These are phyloP conservation scores for Oscheius sp. DNA, from an alignment of 1,140 invertebrate species.

Conservation along the genomic window DNA sequence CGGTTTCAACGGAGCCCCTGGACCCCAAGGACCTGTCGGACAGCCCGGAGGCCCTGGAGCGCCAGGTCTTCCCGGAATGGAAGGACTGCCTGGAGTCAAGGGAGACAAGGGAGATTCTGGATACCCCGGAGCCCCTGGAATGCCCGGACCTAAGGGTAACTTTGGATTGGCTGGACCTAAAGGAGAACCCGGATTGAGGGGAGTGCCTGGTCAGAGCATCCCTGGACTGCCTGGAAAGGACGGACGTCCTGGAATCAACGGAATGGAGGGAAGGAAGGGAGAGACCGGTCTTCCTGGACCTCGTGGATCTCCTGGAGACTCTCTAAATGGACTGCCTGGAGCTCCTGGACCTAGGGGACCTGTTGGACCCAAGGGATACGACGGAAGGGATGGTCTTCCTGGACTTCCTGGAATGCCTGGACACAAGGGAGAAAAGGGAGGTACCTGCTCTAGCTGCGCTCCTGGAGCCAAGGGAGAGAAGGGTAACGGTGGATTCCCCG, in stretches of 20 bases:
- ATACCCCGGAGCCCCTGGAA: constrained; percentile 45
- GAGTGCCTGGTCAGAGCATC: constrained; percentile 57
- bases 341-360: constrained; percentile 50
- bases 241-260: constrained; percentile 58
- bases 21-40: constrained; percentile 55
- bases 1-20: constrained; percentile 50
- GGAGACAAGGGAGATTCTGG: constrained; percentile 48
- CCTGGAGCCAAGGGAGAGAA: constrained; percentile 61
- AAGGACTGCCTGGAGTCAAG: constrained; percentile 49
- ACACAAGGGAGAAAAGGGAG: constrained; percentile 59
- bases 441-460: constrained; percentile 57
- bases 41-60: constrained; percentile 44
- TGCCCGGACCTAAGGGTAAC: constrained; percentile 46
- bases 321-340: constrained; percentile 59
- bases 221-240: constrained; percentile 60
- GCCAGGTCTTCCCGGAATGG: constrained; percentile 52
- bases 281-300: constrained; percentile 54
- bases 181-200: constrained; percentile 54
- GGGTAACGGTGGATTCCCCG: constrained; percentile 55
- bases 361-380: constrained; percentile 58
- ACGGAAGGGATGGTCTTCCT: constrained; percentile 57
- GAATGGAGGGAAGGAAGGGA: constrained; percentile 58
- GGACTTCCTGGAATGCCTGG: constrained; percentile 53
- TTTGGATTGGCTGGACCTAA: constrained; percentile 51
- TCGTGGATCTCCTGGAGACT: constrained; percentile 59